phyloP scores from a whole-genome alignment of 2,888 invertebrate genomes.

The Thera britannica region DNA sequence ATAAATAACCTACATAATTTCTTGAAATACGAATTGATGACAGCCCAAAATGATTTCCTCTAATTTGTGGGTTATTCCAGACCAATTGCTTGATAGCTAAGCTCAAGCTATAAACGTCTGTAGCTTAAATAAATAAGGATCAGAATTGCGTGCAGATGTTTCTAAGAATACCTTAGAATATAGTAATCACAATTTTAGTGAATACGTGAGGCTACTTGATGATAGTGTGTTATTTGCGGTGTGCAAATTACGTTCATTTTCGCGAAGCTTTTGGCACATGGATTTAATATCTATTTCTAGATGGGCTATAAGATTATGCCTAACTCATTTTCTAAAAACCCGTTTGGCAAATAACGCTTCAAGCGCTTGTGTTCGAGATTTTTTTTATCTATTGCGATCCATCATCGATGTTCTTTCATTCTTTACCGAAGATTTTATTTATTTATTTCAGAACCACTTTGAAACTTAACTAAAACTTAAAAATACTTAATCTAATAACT shows the following conservation, averaged over 20 bases:
- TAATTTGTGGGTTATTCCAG: slow-evolving; percentile 48
- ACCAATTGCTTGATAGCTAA: slow-evolving; percentile 41
- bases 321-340: too few species aligned
- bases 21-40: slow-evolving; percentile 46
- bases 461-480: too few species aligned
- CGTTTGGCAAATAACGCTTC: too few species aligned
- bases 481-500: too few species aligned
- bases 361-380: too few species aligned
- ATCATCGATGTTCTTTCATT: too few species aligned
- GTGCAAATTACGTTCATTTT: slow-evolving; percentile 65
- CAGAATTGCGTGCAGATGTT: slow-evolving; percentile 22
- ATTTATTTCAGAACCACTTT: too few species aligned
- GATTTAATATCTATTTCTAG: slow-evolving; percentile 13
- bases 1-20: slow-evolving; percentile 45
- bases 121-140: slow-evolving; percentile 6
- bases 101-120: slow-evolving; percentile 15
- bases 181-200: slow-evolving; percentile 47
- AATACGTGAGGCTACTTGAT: slow-evolving; percentile 65
- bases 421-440: too few species aligned
- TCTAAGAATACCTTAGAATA: slow-evolving; percentile 10
- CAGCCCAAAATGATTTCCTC: slow-evolving; percentile 44
- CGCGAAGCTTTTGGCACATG: slow-evolving; percentile 47
- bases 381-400: too few species aligned
- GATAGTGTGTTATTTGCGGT: slow-evolving; percentile 62
- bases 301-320: not conserved